phyloP scores from a whole-genome alignment of 1,140 invertebrate species.

The Sinonovacula constricta region DNA sequence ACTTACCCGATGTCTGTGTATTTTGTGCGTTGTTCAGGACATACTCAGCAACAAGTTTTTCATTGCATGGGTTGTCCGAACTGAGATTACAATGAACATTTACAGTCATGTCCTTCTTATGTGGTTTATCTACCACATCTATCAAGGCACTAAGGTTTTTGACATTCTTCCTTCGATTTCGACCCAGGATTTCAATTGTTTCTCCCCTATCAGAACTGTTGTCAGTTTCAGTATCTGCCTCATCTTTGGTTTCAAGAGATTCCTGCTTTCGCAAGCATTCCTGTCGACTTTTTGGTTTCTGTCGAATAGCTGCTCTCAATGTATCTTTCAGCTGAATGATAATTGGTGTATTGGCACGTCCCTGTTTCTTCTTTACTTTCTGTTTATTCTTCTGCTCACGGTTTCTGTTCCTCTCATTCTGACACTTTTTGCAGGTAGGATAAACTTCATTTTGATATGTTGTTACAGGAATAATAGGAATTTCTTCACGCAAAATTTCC shows the following conservation, averaged over 20 bases:
- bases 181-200: conserved; percentile 26
- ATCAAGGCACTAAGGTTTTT: conserved; percentile 75
- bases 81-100: conserved; percentile 26
- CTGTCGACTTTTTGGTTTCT: conserved; percentile 63
- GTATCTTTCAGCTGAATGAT: conserved; percentile 75
- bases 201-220: conserved; percentile 47
- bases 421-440: conserved; percentile 74
- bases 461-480: conserved; percentile 54
- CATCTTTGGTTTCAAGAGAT: conserved; percentile 19
- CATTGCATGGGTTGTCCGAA: conserved; percentile 42
- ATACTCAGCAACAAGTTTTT: conserved; percentile 63
- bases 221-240: conserved; percentile 43
- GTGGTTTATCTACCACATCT: conserved; percentile 74
- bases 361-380: conserved; percentile 62
- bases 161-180: conserved; percentile 56
- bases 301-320: conserved; percentile 63
- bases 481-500: conserved; percentile 70
- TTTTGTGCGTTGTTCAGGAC: conserved; percentile 68
- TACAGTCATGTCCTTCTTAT: conserved; percentile 42
- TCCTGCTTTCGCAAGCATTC: conserved; percentile 47
- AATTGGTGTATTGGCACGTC: conserved; percentile 73
- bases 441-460: conserved; percentile 59
- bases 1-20: conserved; percentile 44
- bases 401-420: conserved; percentile 63
- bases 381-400: conserved; percentile 50